These are phyloP conservation scores for Imbricaverruca yamaguchii DNA, from an alignment of 2,888 invertebrate genomes.

Conservation along the genomic window DNA sequence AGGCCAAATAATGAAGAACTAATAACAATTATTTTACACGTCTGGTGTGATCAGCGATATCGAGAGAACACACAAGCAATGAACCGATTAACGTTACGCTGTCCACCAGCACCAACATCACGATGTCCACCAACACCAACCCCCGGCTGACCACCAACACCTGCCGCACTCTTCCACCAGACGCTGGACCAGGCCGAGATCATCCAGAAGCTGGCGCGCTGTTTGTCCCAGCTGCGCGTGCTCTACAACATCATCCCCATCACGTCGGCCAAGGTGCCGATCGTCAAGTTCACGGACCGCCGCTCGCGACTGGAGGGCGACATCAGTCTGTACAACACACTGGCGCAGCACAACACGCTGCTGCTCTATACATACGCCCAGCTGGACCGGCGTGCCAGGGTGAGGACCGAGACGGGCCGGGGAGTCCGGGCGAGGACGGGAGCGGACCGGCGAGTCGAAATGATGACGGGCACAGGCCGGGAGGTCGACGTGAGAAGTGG, in stretches of 20 bases:
- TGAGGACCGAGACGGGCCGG: constrained; percentile 30
- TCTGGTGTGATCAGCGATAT: no score
- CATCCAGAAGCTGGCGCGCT: constrained; percentile 42
- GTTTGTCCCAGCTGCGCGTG: constrained; percentile 39
- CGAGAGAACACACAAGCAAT: no score
- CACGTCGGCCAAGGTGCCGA: constrained; percentile 53
- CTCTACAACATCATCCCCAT: constrained; percentile 46
- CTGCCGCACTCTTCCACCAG: constrained; percentile 33
- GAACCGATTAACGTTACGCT: no score
- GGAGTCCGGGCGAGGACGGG: no score
- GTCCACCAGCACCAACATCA: no score
- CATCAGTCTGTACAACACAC: constrained; percentile 52
- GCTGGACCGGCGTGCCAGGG: constrained; percentile 48
- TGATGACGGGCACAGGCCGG: no score
- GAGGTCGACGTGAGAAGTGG: no score
- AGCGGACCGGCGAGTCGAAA: no score
- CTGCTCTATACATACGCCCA: constrained; percentile 47
- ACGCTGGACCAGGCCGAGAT: constrained; percentile 39
- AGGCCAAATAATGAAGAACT: no score
- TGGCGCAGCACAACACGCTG: constrained; percentile 50
- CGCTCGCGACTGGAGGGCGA: constrained; percentile 48
- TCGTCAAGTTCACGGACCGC: constrained; percentile 50
- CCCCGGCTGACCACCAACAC: no score
- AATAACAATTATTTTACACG: no score
- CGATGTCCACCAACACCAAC: no score